Base-by-base conservation (phyloP, 92 coral and sea anemone species). In the Parazoanthus darwini region DNA sequence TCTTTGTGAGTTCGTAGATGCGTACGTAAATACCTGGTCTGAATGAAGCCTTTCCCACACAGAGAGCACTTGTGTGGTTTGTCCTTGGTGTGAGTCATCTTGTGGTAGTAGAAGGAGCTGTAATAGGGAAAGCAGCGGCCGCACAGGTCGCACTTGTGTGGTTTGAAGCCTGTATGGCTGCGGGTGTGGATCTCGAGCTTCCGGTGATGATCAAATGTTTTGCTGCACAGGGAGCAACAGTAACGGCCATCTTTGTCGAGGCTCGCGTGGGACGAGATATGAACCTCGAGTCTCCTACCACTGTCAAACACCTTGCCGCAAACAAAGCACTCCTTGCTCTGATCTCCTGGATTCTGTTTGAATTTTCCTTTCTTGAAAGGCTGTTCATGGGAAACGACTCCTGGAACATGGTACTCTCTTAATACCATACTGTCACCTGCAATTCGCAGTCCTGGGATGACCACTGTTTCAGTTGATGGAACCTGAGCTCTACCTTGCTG, bases 1-100 rank as follows among this genome's bases (percentile, higher is more conserved):
- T 93, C 98, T 48, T 93, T 93, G 56, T 95, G 98, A 22, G 96
- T 93, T 82, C 90, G 88, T 65, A 95, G 91, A 42, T 95, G 98
- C 3, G 96, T 86, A 13, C 98, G 96, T 73, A 95, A 79, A 77
- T 95, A 95, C 7, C 98, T 91, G 9, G 96, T 90, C 89, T 95
- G 98, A 25, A 95, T 95, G 90, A 95, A 95, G 63, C 98, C 98
- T 89, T 95, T 95, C 6, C 98, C 98, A 74, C 98, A 95, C 50
- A 95, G 86, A 33, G 93, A 93, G 68, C 98, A 95, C 92, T 95
- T 95, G 78, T 95, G 98, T 11, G 98, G 98, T 10, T 96, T 88
- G 70, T 95, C 96, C 86, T 93, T 94, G 18, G 98, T 95, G 91
- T 95, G 98, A n/a, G 98, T 95, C 98, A 95, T 95, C 85, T 95